Evolutionary conservation across 2,888 invertebrate genomes (phyloP).

Genomic region (Hylaea fasciaria): DNA sequence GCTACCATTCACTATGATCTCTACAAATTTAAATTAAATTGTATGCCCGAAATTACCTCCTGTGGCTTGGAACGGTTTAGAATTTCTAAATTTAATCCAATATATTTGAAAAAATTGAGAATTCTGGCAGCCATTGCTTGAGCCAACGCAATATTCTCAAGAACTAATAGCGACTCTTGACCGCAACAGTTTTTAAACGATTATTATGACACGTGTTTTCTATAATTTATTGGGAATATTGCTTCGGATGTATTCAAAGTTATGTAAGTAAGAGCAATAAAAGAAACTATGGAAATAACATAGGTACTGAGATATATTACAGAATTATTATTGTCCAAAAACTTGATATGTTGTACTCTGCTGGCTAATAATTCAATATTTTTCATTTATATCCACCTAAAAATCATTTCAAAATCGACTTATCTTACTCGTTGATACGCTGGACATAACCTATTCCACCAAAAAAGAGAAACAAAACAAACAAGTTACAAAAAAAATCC

Average conservation of each 20-base stretch:
- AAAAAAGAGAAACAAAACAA: too few species aligned
- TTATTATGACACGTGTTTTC: constrained; percentile 24
- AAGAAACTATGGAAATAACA: too few species aligned
- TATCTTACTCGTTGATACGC: too few species aligned
- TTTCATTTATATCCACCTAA: too few species aligned
- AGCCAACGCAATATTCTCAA: constrained; percentile 20
- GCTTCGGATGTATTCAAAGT: constrained; percentile 1
- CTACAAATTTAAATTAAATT: constrained; percentile 46
- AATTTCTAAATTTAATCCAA: constrained; percentile 35
- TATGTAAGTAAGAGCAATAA: too few species aligned
- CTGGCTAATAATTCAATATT: too few species aligned
- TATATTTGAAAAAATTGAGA: constrained; percentile 36
- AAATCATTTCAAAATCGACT: too few species aligned
- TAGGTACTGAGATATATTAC: background rate
- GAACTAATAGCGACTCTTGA: constrained; percentile 25
- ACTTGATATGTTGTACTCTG: too few species aligned
- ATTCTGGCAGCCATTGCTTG: constrained; percentile 23
- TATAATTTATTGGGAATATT: constrained; percentile 20
- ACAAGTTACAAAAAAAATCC: too few species aligned
- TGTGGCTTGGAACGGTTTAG: constrained; percentile 35
- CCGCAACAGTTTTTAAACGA: constrained; percentile 3
- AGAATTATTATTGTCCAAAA: background rate
- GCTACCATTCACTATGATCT: constrained; percentile 22
- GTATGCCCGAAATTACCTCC: constrained; percentile 45
- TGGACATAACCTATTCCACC: too few species aligned